A percentile compares a stretch with the other conserved stretches of the same genome.
phyloP scores from a whole-genome alignment of 2,113 vertebrate genomes.

The Sapayoa aenigma region DNA sequence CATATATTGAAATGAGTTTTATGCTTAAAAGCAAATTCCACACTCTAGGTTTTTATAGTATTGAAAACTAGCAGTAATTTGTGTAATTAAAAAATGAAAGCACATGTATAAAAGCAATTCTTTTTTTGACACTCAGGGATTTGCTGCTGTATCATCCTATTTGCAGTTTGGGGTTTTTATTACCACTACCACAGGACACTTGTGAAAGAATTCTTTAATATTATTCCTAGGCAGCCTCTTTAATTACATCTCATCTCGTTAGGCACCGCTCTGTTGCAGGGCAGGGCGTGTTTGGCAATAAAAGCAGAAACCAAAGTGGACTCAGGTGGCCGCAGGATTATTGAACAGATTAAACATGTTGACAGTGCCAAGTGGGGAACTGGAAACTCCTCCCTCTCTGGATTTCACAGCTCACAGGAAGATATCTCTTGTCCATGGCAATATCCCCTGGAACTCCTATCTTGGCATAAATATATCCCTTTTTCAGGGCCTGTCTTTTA shows the following conservation, averaged over 20 bases:
- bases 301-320: constrained; percentile 35
- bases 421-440: background rate
- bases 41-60: background rate
- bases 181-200: background rate
- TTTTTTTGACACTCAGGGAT: background rate
- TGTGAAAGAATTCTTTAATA: constrained; percentile 16
- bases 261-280: constrained; percentile 8
- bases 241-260: constrained; percentile 52
- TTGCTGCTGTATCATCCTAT: background rate
- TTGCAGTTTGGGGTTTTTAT: background rate
- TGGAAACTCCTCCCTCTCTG: background rate
- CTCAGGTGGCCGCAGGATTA: constrained; percentile 45
- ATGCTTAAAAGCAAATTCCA: background rate
- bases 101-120: background rate
- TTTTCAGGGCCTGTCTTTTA: background rate
- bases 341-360: constrained; percentile 51
- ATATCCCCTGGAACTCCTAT: background rate
- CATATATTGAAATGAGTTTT: background rate
- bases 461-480: background rate
- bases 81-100: background rate
- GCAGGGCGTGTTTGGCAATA: background rate
- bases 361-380: constrained; percentile 2
- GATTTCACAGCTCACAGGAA: background rate
- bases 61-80: background rate
- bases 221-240: constrained; percentile 39